Evolutionary conservation across 2,797 vertebrate genomes (phyloP).

Genomic region (Smutsia temminckii): DNA sequence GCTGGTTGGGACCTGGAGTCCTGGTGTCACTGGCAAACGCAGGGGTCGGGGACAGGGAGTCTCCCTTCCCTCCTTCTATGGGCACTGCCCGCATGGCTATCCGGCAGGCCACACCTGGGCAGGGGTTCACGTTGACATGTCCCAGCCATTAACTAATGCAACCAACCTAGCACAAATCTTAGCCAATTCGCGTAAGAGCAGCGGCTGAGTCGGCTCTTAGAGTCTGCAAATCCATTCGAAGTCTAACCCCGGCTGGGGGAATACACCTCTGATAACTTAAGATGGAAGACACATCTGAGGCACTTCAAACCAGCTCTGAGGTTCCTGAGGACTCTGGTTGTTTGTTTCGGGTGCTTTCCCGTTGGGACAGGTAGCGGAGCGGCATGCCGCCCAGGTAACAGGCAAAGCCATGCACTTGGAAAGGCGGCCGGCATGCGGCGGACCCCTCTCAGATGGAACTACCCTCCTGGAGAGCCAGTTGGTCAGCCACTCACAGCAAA

Average conservation of each 20-base stretch:
- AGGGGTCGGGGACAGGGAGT: neutral
- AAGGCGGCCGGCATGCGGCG: too few species aligned
- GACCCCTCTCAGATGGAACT: neutral
- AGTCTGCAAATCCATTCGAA: neutral
- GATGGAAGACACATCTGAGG: neutral
- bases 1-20: neutral
- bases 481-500: neutral
- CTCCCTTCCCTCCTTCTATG: neutral
- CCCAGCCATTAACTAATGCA: neutral
- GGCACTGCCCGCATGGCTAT: too few species aligned
- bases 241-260: neutral
- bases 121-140: neutral
- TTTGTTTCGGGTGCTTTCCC: neutral
- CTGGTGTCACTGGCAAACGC: neutral
- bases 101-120: neutral
- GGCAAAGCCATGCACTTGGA: too few species aligned
- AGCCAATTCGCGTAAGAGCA: neutral
- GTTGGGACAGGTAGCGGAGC: neutral
- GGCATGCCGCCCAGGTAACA: neutral
- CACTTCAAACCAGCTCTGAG: neutral
- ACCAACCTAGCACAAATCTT: neutral
- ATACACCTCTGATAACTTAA: neutral
- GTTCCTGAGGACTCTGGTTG: neutral
- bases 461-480: neutral
- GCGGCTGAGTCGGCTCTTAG: neutral